Percentiles rank a stretch among this genome's conserved stretches.
Evolutionary conservation across 35 echinoderm and acorn worm genomes (phyloP).

Genomic region (Hemicentrotus pulcherrimus): DNA sequence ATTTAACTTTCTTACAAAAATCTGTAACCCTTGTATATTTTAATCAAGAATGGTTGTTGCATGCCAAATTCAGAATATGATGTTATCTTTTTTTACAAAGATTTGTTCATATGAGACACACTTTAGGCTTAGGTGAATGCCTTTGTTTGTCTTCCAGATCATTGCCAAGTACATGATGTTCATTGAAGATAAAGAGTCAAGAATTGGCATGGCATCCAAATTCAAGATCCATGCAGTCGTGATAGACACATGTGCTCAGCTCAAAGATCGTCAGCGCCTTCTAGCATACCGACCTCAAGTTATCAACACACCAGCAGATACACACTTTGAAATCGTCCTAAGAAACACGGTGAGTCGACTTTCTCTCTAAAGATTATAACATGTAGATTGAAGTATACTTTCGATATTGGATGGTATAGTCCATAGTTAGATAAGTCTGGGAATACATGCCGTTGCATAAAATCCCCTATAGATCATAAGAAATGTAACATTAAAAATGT

Average conservation of each 20-base stretch:
- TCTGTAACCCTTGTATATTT: no score
- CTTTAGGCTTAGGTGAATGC: no score
- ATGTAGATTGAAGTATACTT: neutral
- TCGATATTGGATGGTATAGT: neutral
- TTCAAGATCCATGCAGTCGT: slow-evolving; percentile 62
- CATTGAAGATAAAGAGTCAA: slow-evolving; percentile 69
- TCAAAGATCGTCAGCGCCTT: slow-evolving; percentile 75
- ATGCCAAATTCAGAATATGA: no score
- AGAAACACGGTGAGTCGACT: slow-evolving; percentile 66
- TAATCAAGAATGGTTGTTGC: no score
- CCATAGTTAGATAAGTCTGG: no score
- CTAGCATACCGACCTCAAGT: slow-evolving; percentile 47
- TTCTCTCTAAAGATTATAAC: neutral
- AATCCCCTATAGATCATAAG: no score
- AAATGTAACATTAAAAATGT: no score
- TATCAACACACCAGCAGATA: slow-evolving; percentile 47
- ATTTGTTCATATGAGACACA: no score
- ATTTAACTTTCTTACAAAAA: no score
- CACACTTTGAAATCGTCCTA: slow-evolving; percentile 64
- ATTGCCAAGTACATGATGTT: slow-evolving; percentile 68
- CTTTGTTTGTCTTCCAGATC: slow-evolving; percentile 45
- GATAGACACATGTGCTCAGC: slow-evolving; percentile 67
- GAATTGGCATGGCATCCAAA: slow-evolving; percentile 61
- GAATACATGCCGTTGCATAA: no score
- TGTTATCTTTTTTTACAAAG: no score